phyloP scores from a whole-genome alignment of 2,113 vertebrate species.

The Stegastes partitus region DNA sequence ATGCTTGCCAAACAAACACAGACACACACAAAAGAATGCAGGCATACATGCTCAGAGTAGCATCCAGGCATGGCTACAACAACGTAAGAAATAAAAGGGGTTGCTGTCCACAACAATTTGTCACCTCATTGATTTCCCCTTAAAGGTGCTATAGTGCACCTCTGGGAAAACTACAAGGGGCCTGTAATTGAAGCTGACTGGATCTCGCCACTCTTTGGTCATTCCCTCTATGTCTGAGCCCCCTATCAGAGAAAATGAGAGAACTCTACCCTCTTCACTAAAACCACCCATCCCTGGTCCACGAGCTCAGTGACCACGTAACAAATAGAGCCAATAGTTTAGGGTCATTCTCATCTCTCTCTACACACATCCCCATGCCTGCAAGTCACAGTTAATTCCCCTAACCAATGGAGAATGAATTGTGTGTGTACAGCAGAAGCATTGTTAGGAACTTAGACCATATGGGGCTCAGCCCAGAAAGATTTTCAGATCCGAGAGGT shows the following conservation, averaged over 20 bases:
- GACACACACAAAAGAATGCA: background rate
- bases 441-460: conserved; percentile 55
- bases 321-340: conserved; percentile 68
- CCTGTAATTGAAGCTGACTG: conserved; percentile 80
- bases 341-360: conserved; percentile 70
- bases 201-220: conserved; percentile 71
- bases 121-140: conserved; percentile 82
- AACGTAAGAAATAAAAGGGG: conserved; percentile 75
- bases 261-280: conserved; percentile 69
- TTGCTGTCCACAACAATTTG: conserved; percentile 82
- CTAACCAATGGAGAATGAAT: conserved; percentile 59
- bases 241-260: conserved; percentile 74
- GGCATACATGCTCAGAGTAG: conserved; percentile 31
- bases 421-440: conserved; percentile 44
- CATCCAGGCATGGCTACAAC: conserved; percentile 62
- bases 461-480: conserved; percentile 31
- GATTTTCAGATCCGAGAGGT: conserved; percentile 4
- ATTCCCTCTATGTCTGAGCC: conserved; percentile 70
- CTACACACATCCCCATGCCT: conserved; percentile 37
- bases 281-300: conserved; percentile 47
- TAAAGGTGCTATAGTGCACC: conserved; percentile 76
- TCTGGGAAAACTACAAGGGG: conserved; percentile 75
- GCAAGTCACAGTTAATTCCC: conserved; percentile 69
- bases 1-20: conserved; percentile 41
- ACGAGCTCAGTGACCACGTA: conserved; percentile 54